Base-by-base conservation (phyloP, 2,113 vertebrate genomes). In the Nannobrachium achirus region DNA sequence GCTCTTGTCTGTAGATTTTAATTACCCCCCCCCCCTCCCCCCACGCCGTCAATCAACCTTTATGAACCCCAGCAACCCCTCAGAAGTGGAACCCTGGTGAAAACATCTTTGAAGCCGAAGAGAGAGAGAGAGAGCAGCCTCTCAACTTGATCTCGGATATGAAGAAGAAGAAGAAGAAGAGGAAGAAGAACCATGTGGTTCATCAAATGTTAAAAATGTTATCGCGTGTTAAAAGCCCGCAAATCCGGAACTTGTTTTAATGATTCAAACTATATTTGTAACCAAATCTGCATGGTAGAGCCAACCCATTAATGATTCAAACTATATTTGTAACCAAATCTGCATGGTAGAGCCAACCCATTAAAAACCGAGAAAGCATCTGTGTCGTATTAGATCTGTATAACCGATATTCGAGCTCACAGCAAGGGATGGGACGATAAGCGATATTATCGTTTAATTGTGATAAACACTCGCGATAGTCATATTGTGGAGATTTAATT, bases 31-130 rank as follows among this genome's bases (percentile, higher is more conserved):
- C 73, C 63, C 80, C 73, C 70, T 56, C 6, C 25, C 20, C 73
- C 63, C 80, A 69, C 50, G 40, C 78, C 79, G 89, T 87, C 91
- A 89, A 76, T 92, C 88, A 90, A n/a, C 72, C 75, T 69, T 82
- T 73, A 61, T 75, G 56, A 73, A 77, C 73, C 71, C 50, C 59
- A 33, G 3, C 25, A n/a, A 66, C 56, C 66, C 73, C 79, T 84
- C 71, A 81, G 51, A 77, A 83, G 78, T 82, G 66, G 76, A n/a
- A 78, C 64, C 64, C 48, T 48, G 25, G 40, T 49, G 65, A 59
- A 63, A 5, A 0, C 25, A 62, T 79, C 76, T 82, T 89, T 88
- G 81, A 87, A 86, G 82, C 66, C 15, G 1, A 20, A 64, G 72
- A 71, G n/a, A n/a, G n/a, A n/a, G n/a, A n/a, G n/a, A n/a, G n/a